These are phyloP conservation scores for Hofmannophila pseudospretella DNA, from an alignment of 2,888 invertebrate genomes.

Conservation along the genomic window DNA sequence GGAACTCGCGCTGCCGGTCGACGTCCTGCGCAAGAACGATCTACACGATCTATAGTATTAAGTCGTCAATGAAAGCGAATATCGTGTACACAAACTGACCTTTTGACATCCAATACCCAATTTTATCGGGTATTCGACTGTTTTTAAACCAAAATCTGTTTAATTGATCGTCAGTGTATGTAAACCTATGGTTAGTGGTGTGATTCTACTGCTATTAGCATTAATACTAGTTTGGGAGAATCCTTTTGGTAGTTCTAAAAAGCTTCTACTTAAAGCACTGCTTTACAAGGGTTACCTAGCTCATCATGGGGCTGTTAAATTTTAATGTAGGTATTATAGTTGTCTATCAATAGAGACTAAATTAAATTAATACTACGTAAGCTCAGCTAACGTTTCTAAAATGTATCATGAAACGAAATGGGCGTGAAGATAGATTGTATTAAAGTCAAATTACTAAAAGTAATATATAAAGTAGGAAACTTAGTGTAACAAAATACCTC, in stretches of 20 bases:
- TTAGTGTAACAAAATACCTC: too few relatives aligned
- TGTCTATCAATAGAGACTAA: too few relatives aligned
- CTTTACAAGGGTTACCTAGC: not conserved
- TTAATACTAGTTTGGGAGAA: slow-evolving; percentile 16
- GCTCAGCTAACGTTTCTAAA: slow-evolving; percentile 25
- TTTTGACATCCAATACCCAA: not conserved
- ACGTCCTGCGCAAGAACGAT: slow-evolving; percentile 75
- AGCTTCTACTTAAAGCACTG: slow-evolving; percentile 10
- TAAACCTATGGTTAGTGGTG: slow-evolving; percentile 39
- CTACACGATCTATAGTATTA: slow-evolving; percentile 71
- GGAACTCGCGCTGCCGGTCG: slow-evolving; percentile 69
- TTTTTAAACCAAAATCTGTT: not conserved
- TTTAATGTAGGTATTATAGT: too few relatives aligned
- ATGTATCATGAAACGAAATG: slow-evolving; percentile 67
- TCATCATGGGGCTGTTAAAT: too few relatives aligned
- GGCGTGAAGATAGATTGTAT: slow-evolving; percentile 31
- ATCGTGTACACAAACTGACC: slow-evolving; percentile 49
- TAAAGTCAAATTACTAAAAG: not conserved
- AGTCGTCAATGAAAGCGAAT: slow-evolving; percentile 57
- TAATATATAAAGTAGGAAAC: too few relatives aligned
- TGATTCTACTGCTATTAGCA: slow-evolving; percentile 36
- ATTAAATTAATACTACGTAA: slow-evolving; percentile 8
- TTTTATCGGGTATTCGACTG: not conserved
- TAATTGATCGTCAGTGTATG: slow-evolving; percentile 37
- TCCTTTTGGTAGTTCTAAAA: slow-evolving; percentile 10